phyloP scores from a whole-genome alignment of 2,888 invertebrate genomes.

The Eurytoma adleriae region DNA sequence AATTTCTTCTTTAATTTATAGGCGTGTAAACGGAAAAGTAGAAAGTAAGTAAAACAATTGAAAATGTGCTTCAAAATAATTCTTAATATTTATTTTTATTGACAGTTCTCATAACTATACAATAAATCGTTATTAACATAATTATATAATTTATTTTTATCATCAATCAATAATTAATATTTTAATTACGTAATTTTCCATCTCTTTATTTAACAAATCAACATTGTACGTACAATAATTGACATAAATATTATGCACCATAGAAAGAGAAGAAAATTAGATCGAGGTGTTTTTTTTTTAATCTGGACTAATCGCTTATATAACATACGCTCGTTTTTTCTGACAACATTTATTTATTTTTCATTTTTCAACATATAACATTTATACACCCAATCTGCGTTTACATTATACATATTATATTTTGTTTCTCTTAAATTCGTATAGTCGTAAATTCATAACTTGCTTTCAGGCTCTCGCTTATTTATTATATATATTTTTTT shows the following conservation, averaged over 20 bases:
- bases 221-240: constrained; percentile 29
- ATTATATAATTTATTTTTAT: constrained; percentile 29
- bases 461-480: constrained; percentile 48
- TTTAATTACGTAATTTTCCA: constrained; percentile 4
- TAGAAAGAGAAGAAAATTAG: constrained; percentile 9
- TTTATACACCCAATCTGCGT: constrained; percentile 49
- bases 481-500: constrained; percentile 39
- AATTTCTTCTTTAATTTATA: too few species aligned
- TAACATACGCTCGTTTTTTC: constrained; percentile 39
- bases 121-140: constrained; percentile 43
- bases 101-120: constrained; percentile 41
- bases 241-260: constrained; percentile 13
- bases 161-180: constrained; percentile 29
- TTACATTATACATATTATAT: constrained; percentile 31
- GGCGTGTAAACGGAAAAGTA: constrained; percentile 39
- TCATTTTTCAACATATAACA: constrained; percentile 54
- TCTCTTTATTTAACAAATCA: constrained; percentile 11
- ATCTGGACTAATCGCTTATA: constrained; percentile 26
- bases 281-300: background rate
- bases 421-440: constrained; percentile 36
- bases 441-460: constrained; percentile 30
- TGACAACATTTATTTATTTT: constrained; percentile 53
- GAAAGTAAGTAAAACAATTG: constrained; percentile 15
- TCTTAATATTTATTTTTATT: constrained; percentile 27
- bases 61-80: constrained; percentile 46